phyloP scores from a whole-genome alignment of 2,797 vertebrate genomes.

The Momotus momota region DNA sequence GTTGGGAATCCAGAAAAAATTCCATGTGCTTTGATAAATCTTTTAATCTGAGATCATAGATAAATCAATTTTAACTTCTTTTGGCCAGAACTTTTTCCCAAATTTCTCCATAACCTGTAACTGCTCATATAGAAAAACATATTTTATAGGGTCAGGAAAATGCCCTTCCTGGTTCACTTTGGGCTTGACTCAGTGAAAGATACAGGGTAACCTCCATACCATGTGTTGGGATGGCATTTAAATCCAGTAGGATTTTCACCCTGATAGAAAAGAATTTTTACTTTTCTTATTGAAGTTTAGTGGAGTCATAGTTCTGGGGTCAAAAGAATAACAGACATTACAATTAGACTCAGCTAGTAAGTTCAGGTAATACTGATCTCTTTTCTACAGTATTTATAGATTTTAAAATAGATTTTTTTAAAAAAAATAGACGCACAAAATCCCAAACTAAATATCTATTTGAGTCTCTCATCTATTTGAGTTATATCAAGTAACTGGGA shows the following conservation, averaged over 20 bases:
- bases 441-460: not conserved
- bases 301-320: rapidly evolving
- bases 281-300: not conserved
- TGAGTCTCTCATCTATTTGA: not conserved
- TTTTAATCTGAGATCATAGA: not conserved
- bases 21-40: not conserved
- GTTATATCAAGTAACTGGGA: not conserved
- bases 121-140: not conserved
- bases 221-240: not conserved
- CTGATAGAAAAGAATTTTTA: not conserved
- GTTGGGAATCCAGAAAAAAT: not conserved
- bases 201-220: not conserved
- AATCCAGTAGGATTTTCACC: not conserved
- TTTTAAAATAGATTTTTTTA: not conserved
- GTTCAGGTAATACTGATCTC: not conserved
- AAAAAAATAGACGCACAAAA: not conserved
- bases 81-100: not conserved
- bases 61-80: not conserved
- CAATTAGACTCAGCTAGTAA: not conserved
- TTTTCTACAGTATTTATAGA: not conserved
- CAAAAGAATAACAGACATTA: not conserved
- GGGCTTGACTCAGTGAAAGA: not conserved
- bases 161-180: not conserved
- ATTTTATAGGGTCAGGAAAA: not conserved
- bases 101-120: not conserved